These are phyloP conservation scores for Chloroceryle amazona DNA, from an alignment of 2,797 vertebrate genomes.

Conservation along the genomic window DNA sequence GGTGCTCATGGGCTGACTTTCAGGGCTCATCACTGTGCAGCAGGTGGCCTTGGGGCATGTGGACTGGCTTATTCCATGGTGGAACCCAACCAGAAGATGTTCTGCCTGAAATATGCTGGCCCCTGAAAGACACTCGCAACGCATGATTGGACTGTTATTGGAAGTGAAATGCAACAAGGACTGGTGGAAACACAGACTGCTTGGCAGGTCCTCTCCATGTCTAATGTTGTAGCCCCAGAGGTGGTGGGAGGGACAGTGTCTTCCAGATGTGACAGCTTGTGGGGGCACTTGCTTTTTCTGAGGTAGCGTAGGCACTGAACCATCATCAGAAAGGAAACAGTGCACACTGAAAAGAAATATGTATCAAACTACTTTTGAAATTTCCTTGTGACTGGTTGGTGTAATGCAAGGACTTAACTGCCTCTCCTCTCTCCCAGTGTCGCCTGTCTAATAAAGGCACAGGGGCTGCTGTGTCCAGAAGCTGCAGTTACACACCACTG, in stretches of 20 bases:
- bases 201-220: fast-evolving
- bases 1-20: neutral
- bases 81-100: neutral
- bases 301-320: neutral
- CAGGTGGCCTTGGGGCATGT: fast-evolving
- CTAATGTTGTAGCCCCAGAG: neutral
- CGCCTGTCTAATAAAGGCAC: neutral
- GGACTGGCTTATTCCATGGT: neutral
- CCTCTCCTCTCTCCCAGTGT: neutral
- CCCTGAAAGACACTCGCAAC: fast-evolving
- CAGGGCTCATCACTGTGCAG: neutral
- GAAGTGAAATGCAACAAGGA: neutral
- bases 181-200: neutral
- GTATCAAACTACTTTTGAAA: neutral
- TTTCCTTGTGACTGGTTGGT: neutral
- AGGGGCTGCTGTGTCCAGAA: fast-evolving
- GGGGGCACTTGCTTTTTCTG: neutral
- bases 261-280: neutral
- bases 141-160: fast-evolving
- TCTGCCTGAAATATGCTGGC: neutral
- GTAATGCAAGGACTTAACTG: neutral
- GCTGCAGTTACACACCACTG: neutral
- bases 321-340: neutral
- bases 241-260: fast-evolving
- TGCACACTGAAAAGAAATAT: neutral